Evolutionary conservation across 2,888 invertebrate genomes (phyloP), one percentile per base, ranked within the genome.

Genomic region (Chaitophorus viminalis): DNA sequence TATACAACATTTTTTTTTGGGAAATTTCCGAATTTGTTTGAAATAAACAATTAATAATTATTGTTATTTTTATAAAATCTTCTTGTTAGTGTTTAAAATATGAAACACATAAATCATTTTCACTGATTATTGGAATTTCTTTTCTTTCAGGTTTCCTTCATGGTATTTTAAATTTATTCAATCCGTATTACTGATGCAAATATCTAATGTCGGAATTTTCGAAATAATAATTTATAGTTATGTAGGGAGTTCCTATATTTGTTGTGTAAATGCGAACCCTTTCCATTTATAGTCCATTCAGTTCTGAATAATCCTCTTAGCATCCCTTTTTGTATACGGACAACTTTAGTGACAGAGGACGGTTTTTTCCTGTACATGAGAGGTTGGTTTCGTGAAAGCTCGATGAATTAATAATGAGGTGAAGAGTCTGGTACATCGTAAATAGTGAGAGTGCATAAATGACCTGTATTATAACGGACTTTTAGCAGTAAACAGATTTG

Each of bases 321-420:
- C 39, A 46, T 84, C 39, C 84, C 75, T 76, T 76, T 76, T 65
- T 31, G 84, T 76, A 36, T 31, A 25, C 39, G 18, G 21, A 36
- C 36, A 21, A 74, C 65, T 46, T 31, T 65, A 17, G 76, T 25
- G 76, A 76, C 84, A 31, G 65, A 75, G 31, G 65, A 76, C 5
- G 33, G 31, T 52, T 74, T 83, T 82, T 72, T 33, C 33, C n/a
- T 18, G 36, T 21, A 29, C 14, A 29, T 6, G 70, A 82, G 70
- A 70, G 52, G 33, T 25, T 33, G 74, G 83, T 54, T 83, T 83
- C n/a, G 75, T 83, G 83, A 60, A 75, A 83, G 75, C 39, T 83
- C 83, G 21, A 75, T 83, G 74, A 75, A 83, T 83, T 83, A 83
- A 83, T 83, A 75, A 83, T 75, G 36, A 75, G 83, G 14, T 21